Percentiles rank a stretch among this genome's conserved stretches.
phyloP scores from a whole-genome alignment of 2,888 invertebrate species.

The Acanthopleura granulata region DNA sequence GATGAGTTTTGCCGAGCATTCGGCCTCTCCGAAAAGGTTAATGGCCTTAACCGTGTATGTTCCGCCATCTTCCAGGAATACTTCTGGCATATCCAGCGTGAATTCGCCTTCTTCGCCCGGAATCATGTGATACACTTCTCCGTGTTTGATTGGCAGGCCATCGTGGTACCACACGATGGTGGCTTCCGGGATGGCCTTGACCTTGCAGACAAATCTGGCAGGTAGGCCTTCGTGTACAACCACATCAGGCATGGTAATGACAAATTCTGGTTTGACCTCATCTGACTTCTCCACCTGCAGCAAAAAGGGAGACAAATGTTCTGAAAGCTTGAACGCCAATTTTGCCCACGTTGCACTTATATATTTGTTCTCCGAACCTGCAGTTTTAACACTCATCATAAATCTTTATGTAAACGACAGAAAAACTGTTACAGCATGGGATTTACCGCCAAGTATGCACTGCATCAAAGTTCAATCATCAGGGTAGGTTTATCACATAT shows the following conservation, averaged over 20 bases:
- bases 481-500: no score
- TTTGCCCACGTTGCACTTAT: no score
- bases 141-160: conserved; percentile 74
- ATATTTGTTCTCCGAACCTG: no score
- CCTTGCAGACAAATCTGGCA: conserved; percentile 61
- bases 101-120: conserved; percentile 52
- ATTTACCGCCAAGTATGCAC: no score
- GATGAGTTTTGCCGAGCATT: conserved; percentile 83
- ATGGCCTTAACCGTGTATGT: conserved; percentile 83
- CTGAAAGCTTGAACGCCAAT: not conserved
- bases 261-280: conserved; percentile 49
- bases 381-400: no score
- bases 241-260: conserved; percentile 48
- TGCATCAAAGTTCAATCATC: no score
- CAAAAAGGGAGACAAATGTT: not conserved
- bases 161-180: conserved; percentile 86
- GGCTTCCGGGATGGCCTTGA: conserved; percentile 68
- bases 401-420: no score
- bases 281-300: conserved; percentile 38
- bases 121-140: conserved; percentile 75
- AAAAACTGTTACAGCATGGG: no score
- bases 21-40: conserved; percentile 81
- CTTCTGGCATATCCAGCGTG: conserved; percentile 77
- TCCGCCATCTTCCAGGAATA: conserved; percentile 80
- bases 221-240: conserved; percentile 60